A percentile compares a stretch with the other conserved stretches of the same genome.
Conservation (phyloP, 2,888 invertebrate species). For the Mythimna ferrago region DNA sequence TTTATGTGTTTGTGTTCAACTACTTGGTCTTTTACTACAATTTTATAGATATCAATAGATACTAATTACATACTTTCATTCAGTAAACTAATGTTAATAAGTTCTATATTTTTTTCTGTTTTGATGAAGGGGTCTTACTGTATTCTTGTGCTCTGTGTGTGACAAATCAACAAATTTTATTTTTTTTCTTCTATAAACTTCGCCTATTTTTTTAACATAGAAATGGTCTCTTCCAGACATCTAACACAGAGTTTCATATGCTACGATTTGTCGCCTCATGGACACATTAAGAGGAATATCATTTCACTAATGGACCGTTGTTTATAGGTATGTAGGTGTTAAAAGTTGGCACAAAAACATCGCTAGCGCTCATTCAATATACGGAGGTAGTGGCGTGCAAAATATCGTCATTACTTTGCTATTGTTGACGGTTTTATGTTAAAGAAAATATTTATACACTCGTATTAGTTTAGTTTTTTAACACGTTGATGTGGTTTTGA, state of each 20-base stretch:
- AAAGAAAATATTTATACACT: slow-evolving; percentile 21
- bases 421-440: slow-evolving; percentile 24
- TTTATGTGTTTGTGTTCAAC: background rate
- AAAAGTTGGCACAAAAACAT: slow-evolving; percentile 70
- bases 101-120: background rate
- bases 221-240: slow-evolving; percentile 59
- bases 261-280: slow-evolving; percentile 77
- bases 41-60: no score
- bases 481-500: background rate
- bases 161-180: no score
- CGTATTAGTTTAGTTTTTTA: background rate
- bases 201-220: background rate
- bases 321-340: slow-evolving; percentile 71
- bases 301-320: slow-evolving; percentile 86
- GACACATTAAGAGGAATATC: slow-evolving; percentile 85
- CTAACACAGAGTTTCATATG: slow-evolving; percentile 64
- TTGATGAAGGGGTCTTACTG: no score
- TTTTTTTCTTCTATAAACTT: background rate
- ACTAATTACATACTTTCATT: no score
- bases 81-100: background rate
- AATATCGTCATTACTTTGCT: slow-evolving; percentile 62
- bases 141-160: no score
- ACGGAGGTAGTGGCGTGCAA: slow-evolving; percentile 69
- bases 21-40: no score
- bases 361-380: slow-evolving; percentile 70